Percentiles rank a stretch among this genome's conserved stretches.
phyloP scores from a whole-genome alignment of 2,797 vertebrate genomes.

The Betta splendens region DNA sequence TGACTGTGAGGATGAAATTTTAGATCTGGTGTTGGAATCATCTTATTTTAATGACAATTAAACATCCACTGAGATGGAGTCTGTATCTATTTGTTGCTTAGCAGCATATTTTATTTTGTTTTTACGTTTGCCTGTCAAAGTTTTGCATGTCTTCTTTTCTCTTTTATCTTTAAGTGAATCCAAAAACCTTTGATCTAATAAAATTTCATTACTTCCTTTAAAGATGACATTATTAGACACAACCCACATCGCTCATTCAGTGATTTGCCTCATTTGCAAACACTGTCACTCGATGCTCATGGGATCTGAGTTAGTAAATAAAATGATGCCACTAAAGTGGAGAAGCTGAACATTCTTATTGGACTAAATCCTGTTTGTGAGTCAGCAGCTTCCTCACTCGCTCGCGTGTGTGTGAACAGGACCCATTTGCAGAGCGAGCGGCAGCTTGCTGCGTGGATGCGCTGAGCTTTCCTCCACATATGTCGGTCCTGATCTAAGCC shows the following conservation, averaged over 20 bases:
- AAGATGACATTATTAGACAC: not conserved
- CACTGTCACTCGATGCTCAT: not conserved
- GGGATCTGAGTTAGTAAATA: not conserved
- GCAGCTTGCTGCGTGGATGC: slow-evolving; percentile 59
- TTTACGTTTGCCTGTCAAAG: too few relatives aligned
- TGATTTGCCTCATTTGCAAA: slow-evolving; percentile 5
- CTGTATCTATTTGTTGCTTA: too few relatives aligned
- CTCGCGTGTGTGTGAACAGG: not conserved
- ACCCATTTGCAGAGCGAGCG: slow-evolving; percentile 13
- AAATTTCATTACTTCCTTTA: not conserved
- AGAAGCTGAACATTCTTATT: not conserved
- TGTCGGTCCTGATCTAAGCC: slow-evolving; percentile 83
- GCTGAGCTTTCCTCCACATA: slow-evolving; percentile 79
- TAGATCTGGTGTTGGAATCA: too few relatives aligned
- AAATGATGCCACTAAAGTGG: not conserved
- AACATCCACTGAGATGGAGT: too few relatives aligned
- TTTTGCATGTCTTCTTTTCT: too few relatives aligned
- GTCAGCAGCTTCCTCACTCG: not conserved
- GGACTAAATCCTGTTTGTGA: not conserved
- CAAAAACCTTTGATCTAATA: not conserved
- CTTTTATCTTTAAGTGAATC: too few relatives aligned
- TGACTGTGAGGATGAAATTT: too few relatives aligned
- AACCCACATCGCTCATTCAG: not conserved
- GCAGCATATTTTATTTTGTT: too few relatives aligned
- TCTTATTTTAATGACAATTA: too few relatives aligned